Base-by-base conservation (phyloP, 2,113 vertebrate genomes). In the Turdus rufiventris region DNA sequence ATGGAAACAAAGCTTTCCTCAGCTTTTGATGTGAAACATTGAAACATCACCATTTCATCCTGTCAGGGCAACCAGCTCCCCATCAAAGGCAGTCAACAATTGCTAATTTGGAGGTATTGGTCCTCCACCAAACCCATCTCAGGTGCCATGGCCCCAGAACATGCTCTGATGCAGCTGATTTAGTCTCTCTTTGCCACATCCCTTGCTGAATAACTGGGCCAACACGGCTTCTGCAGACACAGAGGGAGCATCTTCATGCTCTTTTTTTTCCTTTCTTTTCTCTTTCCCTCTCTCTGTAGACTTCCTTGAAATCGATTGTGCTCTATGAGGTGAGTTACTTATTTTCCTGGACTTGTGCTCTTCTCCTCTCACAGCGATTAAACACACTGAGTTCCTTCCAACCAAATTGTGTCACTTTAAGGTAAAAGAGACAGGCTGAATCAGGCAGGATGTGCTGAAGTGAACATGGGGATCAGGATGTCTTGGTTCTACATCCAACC, bases 361-460 rank as follows among this genome's bases (percentile, higher is more conserved):
- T 74, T 83, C 34, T 23, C 8, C 61, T 40, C 60, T 56, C 20
- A 47, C 5, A 75, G 12, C 17, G 60, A 12, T 5, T 34, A 60
- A 87, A 29, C 21, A 34, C 7, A 12, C 9, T 42, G 26, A 4
- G 29, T 14, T 48, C 28, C 28, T 81, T 70, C 50, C 54, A 74
- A 13, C 2, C 8, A 50, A 85, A 50, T 10, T 23, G 5, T 33
- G 23, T 33, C 10, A 45, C 67, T 82, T 82, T 67, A 34, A 53
- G 34, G 9, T 3, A 3, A 18, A 77, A 28, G 20, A 62, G 10
- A 29, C 4, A 45, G 63, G 8, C 8, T 81, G 28, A 13, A 6
- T 15, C 31, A 62, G 28, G 18, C 21, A 63, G 40, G 29, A 29
- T 4, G 12, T 2, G 3, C 23, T 2, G 1, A 33, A 10, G 0